Evolutionary conservation across 2,888 invertebrate species (phyloP).

Genomic region (Xanthorhoe designata): DNA sequence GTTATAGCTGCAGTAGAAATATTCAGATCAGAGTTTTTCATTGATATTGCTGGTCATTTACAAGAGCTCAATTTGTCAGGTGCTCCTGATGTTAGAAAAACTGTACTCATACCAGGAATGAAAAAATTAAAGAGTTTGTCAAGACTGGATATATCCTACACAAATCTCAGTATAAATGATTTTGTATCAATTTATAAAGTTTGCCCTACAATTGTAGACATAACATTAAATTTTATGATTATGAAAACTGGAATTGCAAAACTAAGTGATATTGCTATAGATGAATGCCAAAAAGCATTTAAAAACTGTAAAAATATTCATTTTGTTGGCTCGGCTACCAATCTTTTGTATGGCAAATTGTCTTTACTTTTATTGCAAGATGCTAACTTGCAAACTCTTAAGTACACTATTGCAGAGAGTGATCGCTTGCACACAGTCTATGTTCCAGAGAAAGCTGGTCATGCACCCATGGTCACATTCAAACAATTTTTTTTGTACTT

Average conservation of each 20-base stretch:
- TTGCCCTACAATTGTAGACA: constrained; percentile 66
- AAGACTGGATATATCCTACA: constrained; percentile 68
- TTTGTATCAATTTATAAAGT: constrained; percentile 58
- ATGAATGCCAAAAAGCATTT: constrained; percentile 61
- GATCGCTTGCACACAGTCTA: constrained; percentile 44
- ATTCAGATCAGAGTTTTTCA: constrained; percentile 62
- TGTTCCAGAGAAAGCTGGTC: constrained; percentile 35
- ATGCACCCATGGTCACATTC: constrained; percentile 42
- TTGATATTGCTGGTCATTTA: constrained; percentile 58
- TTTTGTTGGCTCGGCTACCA: constrained; percentile 61
- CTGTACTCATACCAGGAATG: constrained; percentile 55
- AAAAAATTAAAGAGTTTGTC: constrained; percentile 60
- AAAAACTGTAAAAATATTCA: constrained; percentile 64
- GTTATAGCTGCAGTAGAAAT: constrained; percentile 58
- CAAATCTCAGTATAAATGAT: constrained; percentile 64
- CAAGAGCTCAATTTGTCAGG: constrained; percentile 63
- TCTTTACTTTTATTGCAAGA: constrained; percentile 53
- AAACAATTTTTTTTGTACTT: constrained; percentile 52
- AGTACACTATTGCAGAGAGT: constrained; percentile 56
- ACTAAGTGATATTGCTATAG: constrained; percentile 44
- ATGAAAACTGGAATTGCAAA: constrained; percentile 42
- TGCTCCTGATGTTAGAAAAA: constrained; percentile 61
- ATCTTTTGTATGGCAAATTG: constrained; percentile 57
- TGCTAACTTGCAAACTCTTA: constrained; percentile 56
- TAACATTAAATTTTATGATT: constrained; percentile 64